Evolutionary conservation across 2,888 invertebrate genomes (phyloP).

Genomic region (Drosophila anceps): DNA sequence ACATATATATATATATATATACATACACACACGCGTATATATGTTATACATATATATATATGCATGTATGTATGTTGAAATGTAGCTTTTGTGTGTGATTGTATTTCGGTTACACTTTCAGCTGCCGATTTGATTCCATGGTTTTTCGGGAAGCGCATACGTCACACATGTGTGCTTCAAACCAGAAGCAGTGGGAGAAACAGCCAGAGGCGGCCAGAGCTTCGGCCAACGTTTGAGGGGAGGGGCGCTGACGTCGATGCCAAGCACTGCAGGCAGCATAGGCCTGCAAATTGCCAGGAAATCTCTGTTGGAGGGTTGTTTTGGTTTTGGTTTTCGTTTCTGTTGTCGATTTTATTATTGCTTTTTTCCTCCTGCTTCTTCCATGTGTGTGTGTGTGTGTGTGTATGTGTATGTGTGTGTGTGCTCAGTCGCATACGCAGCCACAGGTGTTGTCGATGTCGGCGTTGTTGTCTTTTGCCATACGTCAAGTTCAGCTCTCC

Average conservation of each 20-base stretch:
- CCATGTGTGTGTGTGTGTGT: background rate
- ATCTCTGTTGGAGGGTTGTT: conserved; percentile 63
- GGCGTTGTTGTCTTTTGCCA: conserved; percentile 30
- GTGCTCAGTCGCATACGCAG: conserved; percentile 44
- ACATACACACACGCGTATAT: background rate
- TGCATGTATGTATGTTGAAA: background rate
- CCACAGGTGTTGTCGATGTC: conserved; percentile 67
- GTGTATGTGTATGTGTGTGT: background rate
- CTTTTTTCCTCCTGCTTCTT: conserved; percentile 11
- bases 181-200: background rate
- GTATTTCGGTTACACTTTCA: conserved; percentile 72
- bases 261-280: conserved; percentile 38
- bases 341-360: conserved; percentile 37
- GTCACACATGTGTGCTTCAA: conserved; percentile 51
- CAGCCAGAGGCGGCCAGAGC: background rate
- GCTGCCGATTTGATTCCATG: conserved; percentile 52
- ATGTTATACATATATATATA: conserved; percentile 7
- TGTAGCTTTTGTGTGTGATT: conserved; percentile 41
- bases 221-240: conserved; percentile 4
- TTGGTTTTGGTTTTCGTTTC: conserved; percentile 52
- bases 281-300: conserved; percentile 67
- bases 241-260: conserved; percentile 15
- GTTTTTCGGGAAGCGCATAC: conserved; percentile 34
- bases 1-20: conserved; percentile 15
- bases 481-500: conserved; percentile 72